Percentiles rank a stretch among this genome's conserved stretches.
These are phyloP conservation scores for Ciconia boyciana DNA, from an alignment of 2,113 vertebrate species.

Conservation along the genomic window DNA sequence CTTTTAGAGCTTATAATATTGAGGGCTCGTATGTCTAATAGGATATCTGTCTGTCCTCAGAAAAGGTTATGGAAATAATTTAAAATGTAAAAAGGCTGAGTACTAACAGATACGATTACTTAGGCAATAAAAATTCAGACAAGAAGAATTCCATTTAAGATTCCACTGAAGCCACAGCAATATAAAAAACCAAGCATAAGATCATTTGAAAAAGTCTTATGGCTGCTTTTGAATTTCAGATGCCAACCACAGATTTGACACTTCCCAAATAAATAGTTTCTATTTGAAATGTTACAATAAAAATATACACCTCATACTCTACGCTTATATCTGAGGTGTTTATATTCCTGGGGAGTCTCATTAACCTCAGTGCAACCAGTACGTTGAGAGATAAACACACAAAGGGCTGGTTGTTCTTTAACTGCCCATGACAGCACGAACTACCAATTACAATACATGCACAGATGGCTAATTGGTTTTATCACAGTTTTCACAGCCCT, in stretches of 20 bases:
- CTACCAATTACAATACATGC: not conserved
- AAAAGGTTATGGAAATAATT: not conserved
- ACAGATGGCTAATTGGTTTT: conserved; percentile 53
- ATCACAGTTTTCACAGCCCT: conserved; percentile 12
- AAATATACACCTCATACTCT: not conserved
- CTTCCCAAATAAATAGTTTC: conserved; percentile 5
- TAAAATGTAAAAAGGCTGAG: not conserved
- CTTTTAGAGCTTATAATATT: not conserved
- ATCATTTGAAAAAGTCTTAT: not conserved
- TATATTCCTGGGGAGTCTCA: not conserved
- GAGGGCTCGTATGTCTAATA: not conserved
- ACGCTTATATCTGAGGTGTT: not conserved
- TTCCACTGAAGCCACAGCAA: not conserved
- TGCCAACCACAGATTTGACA: not conserved
- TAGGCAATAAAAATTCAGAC: not conserved
- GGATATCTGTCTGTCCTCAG: not conserved
- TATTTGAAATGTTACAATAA: not conserved
- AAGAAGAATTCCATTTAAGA: not conserved
- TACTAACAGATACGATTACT: not conserved
- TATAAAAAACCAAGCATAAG: not conserved
- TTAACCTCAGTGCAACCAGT: not conserved
- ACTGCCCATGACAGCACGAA: not conserved
- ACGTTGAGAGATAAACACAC: not conserved
- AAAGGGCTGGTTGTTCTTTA: conserved; percentile 8
- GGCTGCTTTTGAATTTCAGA: not conserved